Percentiles rank a stretch among this genome's conserved stretches.
phyloP scores from a whole-genome alignment of 2,797 vertebrate species.

The Siniperca scherzeri region DNA sequence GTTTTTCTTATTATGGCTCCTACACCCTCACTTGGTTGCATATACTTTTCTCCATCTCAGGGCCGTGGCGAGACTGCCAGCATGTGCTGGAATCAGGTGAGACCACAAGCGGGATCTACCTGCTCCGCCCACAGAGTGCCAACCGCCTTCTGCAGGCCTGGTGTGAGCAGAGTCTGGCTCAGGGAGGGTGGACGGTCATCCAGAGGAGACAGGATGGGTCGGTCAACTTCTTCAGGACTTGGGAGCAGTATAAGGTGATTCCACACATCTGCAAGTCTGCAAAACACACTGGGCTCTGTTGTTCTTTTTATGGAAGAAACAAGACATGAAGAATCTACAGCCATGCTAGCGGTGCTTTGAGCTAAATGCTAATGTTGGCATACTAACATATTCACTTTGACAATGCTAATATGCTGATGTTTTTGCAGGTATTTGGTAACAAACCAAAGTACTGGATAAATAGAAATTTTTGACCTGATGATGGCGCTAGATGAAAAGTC shows the following conservation, averaged over 20 bases:
- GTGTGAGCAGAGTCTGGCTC: slow-evolving; percentile 90
- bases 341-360: not conserved
- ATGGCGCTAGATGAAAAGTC: not conserved
- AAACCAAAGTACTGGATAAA: not conserved
- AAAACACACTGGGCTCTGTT: not conserved
- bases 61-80: slow-evolving; percentile 92
- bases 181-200: slow-evolving; percentile 93
- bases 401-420: not conserved
- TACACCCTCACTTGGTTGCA: not conserved
- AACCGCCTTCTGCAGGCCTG: slow-evolving; percentile 89
- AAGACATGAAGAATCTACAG: not conserved
- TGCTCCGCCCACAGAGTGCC: slow-evolving; percentile 84
- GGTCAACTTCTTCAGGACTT: slow-evolving; percentile 92
- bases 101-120: slow-evolving; percentile 88
- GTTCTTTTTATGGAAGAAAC: not conserved
- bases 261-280: not conserved
- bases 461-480: not conserved
- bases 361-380: not conserved
- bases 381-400: not conserved
- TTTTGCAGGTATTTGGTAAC: too few species aligned
- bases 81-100: slow-evolving; percentile 86
- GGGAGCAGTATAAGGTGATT: slow-evolving; percentile 94
- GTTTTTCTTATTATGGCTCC: not conserved
- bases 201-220: slow-evolving; percentile 93
- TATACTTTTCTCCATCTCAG: slow-evolving; percentile 68